Evolutionary conservation across 2,797 vertebrate species (phyloP).

Genomic region (Agapornis canus): DNA sequence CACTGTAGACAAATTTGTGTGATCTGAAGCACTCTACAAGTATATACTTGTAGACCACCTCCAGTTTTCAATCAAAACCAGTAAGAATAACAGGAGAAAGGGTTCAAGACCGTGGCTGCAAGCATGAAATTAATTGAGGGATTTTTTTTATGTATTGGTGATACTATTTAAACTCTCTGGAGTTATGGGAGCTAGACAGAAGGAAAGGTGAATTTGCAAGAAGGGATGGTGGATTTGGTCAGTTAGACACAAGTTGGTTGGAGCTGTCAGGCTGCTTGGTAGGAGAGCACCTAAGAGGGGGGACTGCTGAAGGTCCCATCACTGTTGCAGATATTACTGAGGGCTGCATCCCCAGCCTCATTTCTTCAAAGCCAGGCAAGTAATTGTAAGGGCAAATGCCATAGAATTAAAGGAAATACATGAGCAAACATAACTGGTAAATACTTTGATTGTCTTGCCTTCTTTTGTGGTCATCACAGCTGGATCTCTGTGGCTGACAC

Average conservation of each 20-base stretch:
- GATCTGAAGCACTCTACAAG: background rate
- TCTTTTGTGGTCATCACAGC: background rate
- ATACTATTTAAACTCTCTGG: background rate
- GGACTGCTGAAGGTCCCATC: background rate
- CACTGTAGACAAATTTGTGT: background rate
- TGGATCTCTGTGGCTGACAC: background rate
- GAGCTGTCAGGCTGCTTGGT: background rate
- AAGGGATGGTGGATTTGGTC: background rate
- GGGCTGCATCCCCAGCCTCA: background rate
- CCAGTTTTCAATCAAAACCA: background rate
- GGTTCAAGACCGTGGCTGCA: background rate
- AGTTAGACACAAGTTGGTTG: background rate
- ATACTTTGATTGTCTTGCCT: background rate
- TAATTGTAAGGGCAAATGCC: background rate
- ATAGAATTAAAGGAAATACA: background rate
- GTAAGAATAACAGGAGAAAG: background rate
- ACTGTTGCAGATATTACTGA: background rate
- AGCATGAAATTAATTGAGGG: background rate
- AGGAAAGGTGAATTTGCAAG: background rate
- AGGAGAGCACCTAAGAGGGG: background rate
- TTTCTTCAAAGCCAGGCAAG: conserved; percentile 15
- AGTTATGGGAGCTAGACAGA: background rate
- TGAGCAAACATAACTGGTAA: background rate
- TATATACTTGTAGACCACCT: background rate
- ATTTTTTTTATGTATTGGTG: background rate